Base-by-base conservation (phyloP, 2,113 vertebrate species). In the Seriola quinqueradiata region DNA sequence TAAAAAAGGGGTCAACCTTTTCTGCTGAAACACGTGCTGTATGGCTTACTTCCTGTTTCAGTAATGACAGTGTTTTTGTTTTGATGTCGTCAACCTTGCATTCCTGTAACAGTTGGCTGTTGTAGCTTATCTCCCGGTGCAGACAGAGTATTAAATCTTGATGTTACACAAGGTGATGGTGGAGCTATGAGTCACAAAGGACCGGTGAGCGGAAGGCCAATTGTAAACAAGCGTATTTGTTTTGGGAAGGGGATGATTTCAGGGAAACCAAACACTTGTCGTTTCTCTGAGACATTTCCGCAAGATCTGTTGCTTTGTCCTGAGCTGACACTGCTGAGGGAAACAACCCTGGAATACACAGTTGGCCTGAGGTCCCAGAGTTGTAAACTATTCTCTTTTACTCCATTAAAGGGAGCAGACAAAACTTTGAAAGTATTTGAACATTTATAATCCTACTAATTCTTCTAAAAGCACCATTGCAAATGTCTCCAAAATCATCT, bases 31-130 rank as follows among this genome's bases (percentile, higher is more conserved):
- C 77, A 57, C 17, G 11, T 77, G 84, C 44, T 61, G 85, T 32
- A 76, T 87, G 85, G 78, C 89, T 92, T 88, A 87, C 84, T 84
- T 90, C 81, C 84, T 88, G 70, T 89, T 86, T 83, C 36, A 42
- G 54, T 75, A 57, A 81, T 84, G 60, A 75, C 16, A 67, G 34
- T 50, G 75, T 64, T 55, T 84, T 65, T 71, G 52, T 69, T 82
- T 48, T 38, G 23, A 38, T 40, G 63, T 70, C 34, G 52, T 52
- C 74, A 63, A 21, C 77, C 28, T 67, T 52, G 57, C 70, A 44
- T 66, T 79, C 59, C 52, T 58, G 81, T 59, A 77, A 82, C 87
- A 87, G 84, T 84, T 88, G 89, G 87, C 86, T 70, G 71, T 71
- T 57, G 77, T 89, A 84, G 84, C 85, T 88, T 87, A 87, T 89